Evolutionary conservation across 1,140 invertebrate species (phyloP), one percentile per base, ranked within the genome.

Genomic region (Megathymus violae): DNA sequence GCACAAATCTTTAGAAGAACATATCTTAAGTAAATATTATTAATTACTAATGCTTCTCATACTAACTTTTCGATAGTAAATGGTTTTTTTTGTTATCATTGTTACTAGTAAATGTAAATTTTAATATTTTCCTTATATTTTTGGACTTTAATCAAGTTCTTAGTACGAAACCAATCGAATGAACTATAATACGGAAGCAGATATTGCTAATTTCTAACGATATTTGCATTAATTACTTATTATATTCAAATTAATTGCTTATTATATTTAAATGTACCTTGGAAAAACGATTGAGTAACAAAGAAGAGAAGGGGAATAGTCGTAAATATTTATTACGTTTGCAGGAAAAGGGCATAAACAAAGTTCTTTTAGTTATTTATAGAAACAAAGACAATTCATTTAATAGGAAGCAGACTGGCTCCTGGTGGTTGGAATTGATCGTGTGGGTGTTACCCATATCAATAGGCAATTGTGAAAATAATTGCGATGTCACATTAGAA

Each of bases 201-300:
- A 27, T 54, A 43, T 56, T 44, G 7, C 52, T 31, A 56, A 31
- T 56, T 56, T 27, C 38, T 31, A 16, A 56, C 40, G 27, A 43
- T 56, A 56, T 43, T 56, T 61, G 27, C 48, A 51, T 47, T 73
- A 68, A 69, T 74, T 74, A 76, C 63, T 68, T 76, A 74, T 74
- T 76, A 71, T 76, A 76, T 76, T 76, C 70, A 76, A 76, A 76
- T 76, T 68, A 76, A 71, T 68, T 50, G 60, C 47, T 65, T 67
- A 74, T 76, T 76, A 74, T 76, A 76, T 74, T 76, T 68, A 76
- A 76, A 74, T 74, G 54, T 62, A 25, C 61, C 51, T 38, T 19
- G 50, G 36, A 54, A 54, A 43, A 27, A 43, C 52, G 40, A 56
- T 56, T 22, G 41, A 13, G 27, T 56, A 43, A 56, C 52, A 56